A percentile compares a stretch with the other conserved stretches of the same genome.
Evolutionary conservation across 2,797 vertebrate species (phyloP).

Genomic region (Peromyscus eremicus): DNA sequence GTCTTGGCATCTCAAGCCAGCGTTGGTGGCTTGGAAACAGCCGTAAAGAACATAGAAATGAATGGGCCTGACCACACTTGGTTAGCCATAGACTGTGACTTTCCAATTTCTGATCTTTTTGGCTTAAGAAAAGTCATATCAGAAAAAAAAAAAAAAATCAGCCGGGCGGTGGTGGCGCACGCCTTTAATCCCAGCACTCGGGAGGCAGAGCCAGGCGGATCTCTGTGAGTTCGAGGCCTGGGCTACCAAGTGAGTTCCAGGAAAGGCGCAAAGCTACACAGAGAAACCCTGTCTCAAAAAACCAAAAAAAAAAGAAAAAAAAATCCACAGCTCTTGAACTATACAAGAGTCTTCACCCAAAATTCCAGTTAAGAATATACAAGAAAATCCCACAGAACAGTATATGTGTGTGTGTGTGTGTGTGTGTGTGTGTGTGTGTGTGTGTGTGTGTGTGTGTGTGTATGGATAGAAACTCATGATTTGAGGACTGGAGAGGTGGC

Average conservation of each 20-base stretch:
- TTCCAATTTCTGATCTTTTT: fast-evolving
- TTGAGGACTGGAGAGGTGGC: not conserved
- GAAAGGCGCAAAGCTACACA: too few species aligned
- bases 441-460: too few species aligned
- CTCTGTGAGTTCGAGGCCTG: too few species aligned
- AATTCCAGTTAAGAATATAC: not conserved
- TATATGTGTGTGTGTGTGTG: too few species aligned
- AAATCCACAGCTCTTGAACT: not conserved
- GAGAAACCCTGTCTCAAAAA: too few species aligned
- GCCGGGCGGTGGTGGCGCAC: too few species aligned
- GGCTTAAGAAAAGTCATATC: fast-evolving
- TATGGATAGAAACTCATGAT: fast-evolving
- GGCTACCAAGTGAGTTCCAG: too few species aligned
- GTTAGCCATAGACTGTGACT: fast-evolving
- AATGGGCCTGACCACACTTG: fast-evolving
- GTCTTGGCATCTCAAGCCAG: fast-evolving
- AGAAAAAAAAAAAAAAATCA: not conserved
- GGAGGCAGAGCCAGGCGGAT: too few species aligned
- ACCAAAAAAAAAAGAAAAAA: not conserved
- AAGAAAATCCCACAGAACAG: too few species aligned
- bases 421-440: too few species aligned
- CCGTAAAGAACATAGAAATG: fast-evolving
- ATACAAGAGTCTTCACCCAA: not conserved
- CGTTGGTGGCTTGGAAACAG: fast-evolving
- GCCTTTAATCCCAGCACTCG: too few species aligned